A percentile compares a stretch with the other conserved stretches of the same genome.
These are phyloP conservation scores for Nasonia vitripennis DNA, from an alignment of 1,140 invertebrate species.

Conservation along the genomic window DNA sequence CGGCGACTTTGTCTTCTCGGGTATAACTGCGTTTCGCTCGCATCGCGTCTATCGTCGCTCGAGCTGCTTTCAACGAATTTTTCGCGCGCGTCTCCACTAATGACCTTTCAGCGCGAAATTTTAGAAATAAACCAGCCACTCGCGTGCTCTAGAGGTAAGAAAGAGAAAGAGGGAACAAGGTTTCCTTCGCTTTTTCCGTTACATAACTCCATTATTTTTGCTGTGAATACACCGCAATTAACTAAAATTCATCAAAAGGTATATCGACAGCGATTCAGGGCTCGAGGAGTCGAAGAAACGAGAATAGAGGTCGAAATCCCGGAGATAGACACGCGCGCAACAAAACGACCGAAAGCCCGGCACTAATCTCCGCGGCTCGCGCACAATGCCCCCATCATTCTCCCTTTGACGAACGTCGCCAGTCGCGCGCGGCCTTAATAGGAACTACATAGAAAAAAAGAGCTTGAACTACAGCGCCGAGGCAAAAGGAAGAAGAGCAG, in stretches of 20 bases:
- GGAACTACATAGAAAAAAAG: neutral
- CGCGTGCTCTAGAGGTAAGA: neutral
- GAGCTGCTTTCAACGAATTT: neutral
- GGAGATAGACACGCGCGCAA: too few relatives aligned
- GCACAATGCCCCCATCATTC: neutral
- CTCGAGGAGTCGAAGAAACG: too few relatives aligned
- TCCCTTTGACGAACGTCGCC: neutral
- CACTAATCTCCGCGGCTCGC: neutral
- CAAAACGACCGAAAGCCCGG: neutral
- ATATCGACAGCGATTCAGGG: too few relatives aligned
- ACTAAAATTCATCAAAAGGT: too few relatives aligned
- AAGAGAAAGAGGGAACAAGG: neutral
- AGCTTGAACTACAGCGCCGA: neutral
- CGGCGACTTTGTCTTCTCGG: neutral
- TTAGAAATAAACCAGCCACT: neutral
- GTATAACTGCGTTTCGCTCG: neutral
- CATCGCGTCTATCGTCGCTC: neutral
- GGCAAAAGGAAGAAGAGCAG: neutral
- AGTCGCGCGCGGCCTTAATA: neutral
- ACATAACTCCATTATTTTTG: neutral
- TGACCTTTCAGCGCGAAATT: conserved; percentile 8
- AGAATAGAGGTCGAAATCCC: too few relatives aligned
- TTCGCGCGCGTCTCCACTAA: neutral
- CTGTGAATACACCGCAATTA: too few relatives aligned
- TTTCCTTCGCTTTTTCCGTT: neutral